phyloP scores from a whole-genome alignment of 2,888 invertebrate species.

The Nomada fucata region DNA sequence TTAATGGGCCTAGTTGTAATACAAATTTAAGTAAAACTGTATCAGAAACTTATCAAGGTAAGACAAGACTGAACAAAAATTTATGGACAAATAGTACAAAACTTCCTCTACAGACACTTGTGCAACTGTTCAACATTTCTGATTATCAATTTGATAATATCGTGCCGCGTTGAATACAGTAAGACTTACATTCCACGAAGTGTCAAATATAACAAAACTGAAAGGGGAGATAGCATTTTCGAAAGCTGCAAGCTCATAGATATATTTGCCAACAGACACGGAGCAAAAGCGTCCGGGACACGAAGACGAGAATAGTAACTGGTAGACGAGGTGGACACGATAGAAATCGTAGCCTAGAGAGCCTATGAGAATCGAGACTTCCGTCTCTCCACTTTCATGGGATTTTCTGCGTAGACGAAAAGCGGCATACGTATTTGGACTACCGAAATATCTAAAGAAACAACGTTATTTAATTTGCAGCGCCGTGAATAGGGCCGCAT shows the following conservation, averaged over 20 bases:
- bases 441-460: too few relatives aligned
- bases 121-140: neutral
- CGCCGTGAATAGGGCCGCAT: too few relatives aligned
- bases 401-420: neutral
- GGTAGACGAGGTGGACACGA: constrained; percentile 75
- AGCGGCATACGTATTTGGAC: too few relatives aligned
- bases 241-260: constrained; percentile 78
- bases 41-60: too few relatives aligned
- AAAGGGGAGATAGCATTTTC: constrained; percentile 64
- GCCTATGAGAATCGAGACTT: constrained; percentile 44
- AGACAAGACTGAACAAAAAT: too few relatives aligned
- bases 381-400: constrained; percentile 34
- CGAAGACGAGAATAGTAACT: constrained; percentile 83
- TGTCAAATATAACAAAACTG: constrained; percentile 44
- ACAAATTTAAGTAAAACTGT: too few relatives aligned
- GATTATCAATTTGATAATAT: neutral
- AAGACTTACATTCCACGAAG: constrained; percentile 17
- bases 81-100: too few relatives aligned
- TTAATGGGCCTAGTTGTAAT: too few relatives aligned
- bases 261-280: constrained; percentile 79
- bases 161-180: too few relatives aligned
- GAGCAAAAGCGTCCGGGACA: constrained; percentile 80
- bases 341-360: constrained; percentile 64
- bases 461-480: too few relatives aligned
- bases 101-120: too few relatives aligned